These are phyloP conservation scores for Heliconius sara DNA, from an alignment of 2,888 invertebrate genomes.

Conservation along the genomic window DNA sequence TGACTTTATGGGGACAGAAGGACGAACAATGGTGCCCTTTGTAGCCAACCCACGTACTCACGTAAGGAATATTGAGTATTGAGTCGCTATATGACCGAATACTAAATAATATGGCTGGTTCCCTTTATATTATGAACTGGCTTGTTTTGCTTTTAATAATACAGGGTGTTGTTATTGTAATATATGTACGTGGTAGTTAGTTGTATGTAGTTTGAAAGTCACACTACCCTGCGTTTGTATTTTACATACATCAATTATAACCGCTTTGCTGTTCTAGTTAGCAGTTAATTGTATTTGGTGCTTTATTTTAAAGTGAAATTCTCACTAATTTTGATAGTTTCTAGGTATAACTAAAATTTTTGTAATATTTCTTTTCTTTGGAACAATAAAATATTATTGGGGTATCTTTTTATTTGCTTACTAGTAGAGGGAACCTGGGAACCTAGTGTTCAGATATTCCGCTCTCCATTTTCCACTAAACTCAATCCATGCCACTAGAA, in stretches of 20 bases:
- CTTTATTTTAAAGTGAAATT: not conserved
- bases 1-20: conserved; percentile 21
- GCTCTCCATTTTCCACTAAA: too few species aligned
- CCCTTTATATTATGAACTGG: conserved; percentile 21
- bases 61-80: conserved; percentile 41
- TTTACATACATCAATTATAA: conserved; percentile 10
- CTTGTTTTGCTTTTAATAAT: conserved; percentile 22
- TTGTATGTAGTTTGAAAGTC: not conserved
- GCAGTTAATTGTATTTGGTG: conserved; percentile 4
- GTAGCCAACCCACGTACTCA: conserved; percentile 31
- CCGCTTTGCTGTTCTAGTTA: conserved; percentile 11
- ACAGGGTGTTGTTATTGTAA: conserved; percentile 17
- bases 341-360: not conserved
- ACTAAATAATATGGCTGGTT: conserved; percentile 37
- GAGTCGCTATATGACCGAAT: conserved; percentile 34
- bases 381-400: not conserved
- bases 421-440: too few species aligned
- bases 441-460: too few species aligned
- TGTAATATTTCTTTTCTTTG: not conserved
- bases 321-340: not conserved
- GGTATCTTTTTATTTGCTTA: too few species aligned
- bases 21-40: not conserved
- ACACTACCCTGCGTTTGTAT: not conserved
- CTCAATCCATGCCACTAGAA: too few species aligned
- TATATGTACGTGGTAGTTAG: not conserved